Evolutionary conservation across 2,797 vertebrate species (phyloP).

Genomic region (Bothrops alternatus): DNA sequence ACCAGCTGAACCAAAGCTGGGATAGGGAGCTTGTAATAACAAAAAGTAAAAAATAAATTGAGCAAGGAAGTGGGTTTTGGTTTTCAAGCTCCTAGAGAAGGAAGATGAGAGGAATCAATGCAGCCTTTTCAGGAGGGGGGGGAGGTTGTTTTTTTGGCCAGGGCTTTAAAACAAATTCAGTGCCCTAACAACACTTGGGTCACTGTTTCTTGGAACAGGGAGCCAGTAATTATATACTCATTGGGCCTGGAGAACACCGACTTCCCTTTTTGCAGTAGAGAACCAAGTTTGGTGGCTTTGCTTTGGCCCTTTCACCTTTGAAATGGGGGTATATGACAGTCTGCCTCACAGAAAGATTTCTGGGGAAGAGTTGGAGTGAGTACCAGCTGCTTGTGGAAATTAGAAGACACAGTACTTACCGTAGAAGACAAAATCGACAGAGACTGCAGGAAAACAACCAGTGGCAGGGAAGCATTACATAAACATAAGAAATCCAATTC

Average conservation of each 20-base stretch:
- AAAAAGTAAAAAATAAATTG: not conserved
- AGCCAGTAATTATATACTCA: not conserved
- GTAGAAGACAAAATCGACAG: not conserved
- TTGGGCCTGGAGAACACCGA: not conserved
- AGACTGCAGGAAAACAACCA: not conserved
- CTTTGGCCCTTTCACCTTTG: not conserved
- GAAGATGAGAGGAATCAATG: not conserved
- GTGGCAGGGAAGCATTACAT: not conserved
- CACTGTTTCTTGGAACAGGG: not conserved
- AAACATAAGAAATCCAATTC: not conserved
- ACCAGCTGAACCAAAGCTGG: not conserved
- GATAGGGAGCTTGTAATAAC: not conserved
- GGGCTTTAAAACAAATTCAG: not conserved
- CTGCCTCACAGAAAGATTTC: not conserved
- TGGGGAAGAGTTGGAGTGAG: not conserved
- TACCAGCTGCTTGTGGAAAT: not conserved
- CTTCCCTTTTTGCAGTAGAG: not conserved
- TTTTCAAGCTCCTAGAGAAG: not conserved
- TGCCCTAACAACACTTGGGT: not conserved
- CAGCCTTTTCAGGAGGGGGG: not conserved
- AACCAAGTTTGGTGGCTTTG: not conserved
- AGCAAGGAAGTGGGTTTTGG: constrained; percentile 10
- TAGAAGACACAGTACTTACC: not conserved
- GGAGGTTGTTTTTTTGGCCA: not conserved
- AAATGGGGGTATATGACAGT: not conserved